These are phyloP conservation scores for Antheraea pernyi DNA, from an alignment of 1,140 invertebrate species.

Conservation along the genomic window DNA sequence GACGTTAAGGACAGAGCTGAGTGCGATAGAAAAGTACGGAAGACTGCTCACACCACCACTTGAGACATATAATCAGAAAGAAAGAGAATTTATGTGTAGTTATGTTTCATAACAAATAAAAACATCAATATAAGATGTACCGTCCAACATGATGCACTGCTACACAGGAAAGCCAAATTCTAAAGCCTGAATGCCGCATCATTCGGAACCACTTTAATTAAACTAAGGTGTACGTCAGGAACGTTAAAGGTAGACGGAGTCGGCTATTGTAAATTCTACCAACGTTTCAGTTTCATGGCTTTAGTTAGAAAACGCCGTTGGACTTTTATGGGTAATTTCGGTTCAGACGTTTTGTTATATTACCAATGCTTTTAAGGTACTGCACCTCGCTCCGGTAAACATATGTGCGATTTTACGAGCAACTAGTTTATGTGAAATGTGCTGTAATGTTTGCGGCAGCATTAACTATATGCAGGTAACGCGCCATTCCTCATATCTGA, in stretches of 20 bases:
- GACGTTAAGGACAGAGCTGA: too few relatives aligned
- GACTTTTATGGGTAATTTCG: conserved; percentile 78
- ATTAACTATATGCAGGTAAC: conserved; percentile 50
- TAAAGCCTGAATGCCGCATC: conserved; percentile 7
- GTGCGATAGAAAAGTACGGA: too few relatives aligned
- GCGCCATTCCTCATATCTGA: conserved; percentile 39
- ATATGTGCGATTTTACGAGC: conserved; percentile 73
- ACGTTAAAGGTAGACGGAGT: conserved; percentile 70
- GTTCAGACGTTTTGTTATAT: conserved; percentile 79
- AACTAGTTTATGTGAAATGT: conserved; percentile 73
- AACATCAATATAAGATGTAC: neutral
- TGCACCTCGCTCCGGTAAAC: conserved; percentile 74
- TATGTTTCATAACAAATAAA: neutral
- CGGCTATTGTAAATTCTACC: conserved; percentile 74
- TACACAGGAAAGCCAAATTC: neutral
- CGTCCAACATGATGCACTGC: neutral
- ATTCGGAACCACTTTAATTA: conserved; percentile 66
- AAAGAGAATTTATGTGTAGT: too few relatives aligned
- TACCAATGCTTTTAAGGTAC: conserved; percentile 78
- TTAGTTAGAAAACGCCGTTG: conserved; percentile 75
- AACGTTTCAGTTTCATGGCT: conserved; percentile 76
- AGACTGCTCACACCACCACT: too few relatives aligned
- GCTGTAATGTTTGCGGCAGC: conserved; percentile 57
- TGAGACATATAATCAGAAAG: too few relatives aligned
- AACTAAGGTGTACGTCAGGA: conserved; percentile 66